phyloP scores from a whole-genome alignment of 2,797 vertebrate genomes.

The Acrossocheilus wenchowensis region DNA sequence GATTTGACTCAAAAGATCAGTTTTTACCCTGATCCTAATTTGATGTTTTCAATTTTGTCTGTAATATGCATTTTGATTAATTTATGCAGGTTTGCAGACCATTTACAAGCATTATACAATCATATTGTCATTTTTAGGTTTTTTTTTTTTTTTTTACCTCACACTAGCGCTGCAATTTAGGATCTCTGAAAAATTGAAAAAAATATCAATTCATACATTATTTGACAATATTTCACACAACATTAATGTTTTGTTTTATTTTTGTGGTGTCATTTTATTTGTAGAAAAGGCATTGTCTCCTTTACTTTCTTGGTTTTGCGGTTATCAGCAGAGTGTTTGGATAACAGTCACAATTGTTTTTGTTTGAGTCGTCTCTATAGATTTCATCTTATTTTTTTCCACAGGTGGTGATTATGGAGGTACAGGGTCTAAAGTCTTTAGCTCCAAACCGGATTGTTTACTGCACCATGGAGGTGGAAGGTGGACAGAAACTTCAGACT shows the following conservation, averaged over 20 bases:
- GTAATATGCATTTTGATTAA: neutral
- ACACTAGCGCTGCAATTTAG: neutral
- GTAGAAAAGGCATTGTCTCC: neutral
- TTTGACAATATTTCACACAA: neutral
- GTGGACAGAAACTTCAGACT: slow-evolving; percentile 95
- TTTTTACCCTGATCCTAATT: neutral
- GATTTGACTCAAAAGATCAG: neutral
- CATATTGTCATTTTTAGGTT: neutral
- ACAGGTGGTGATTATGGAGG: slow-evolving; percentile 98
- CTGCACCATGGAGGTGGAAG: slow-evolving; percentile 99
- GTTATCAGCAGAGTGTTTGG: neutral
- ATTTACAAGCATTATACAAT: neutral
- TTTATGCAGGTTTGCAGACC: neutral
- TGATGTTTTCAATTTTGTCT: neutral
- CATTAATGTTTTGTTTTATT: neutral
- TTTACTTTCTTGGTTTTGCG: neutral
- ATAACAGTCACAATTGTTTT: neutral
- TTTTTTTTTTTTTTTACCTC: neutral
- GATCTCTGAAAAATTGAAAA: neutral
- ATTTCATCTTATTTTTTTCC: slow-evolving; percentile 32
- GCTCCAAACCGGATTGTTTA: slow-evolving; percentile 97
- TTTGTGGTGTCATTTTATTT: neutral
- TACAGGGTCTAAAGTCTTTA: slow-evolving; percentile 93
- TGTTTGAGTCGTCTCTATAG: neutral
- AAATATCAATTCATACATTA: neutral